Percentiles rank a stretch among this genome's conserved stretches.
Conservation (phyloP, 2,113 vertebrate species). For the Oreocharis arfaki region DNA sequence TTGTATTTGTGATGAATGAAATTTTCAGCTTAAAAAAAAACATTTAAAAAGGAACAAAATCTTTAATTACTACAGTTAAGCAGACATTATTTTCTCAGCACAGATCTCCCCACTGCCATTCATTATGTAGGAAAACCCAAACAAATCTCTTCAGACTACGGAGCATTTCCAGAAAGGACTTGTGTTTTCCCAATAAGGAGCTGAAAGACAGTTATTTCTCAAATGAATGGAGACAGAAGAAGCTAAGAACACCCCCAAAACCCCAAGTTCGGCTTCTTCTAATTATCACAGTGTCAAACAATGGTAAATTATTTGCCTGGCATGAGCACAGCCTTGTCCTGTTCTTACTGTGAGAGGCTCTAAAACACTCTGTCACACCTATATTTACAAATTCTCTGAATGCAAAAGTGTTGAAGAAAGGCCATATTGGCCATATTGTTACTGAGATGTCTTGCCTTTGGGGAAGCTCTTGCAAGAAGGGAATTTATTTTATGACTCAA, state of each 20-base stretch:
- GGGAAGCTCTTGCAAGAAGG: background rate
- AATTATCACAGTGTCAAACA: background rate
- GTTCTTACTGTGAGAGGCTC: background rate
- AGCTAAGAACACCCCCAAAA: background rate
- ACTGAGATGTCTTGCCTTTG: background rate
- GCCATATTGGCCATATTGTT: background rate
- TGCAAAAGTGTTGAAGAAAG: background rate
- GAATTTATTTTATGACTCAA: background rate
- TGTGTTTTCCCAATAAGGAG: background rate
- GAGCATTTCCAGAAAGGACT: background rate
- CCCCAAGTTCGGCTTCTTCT: background rate
- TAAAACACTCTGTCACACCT: background rate
- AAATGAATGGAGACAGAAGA: background rate
- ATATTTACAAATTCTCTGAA: background rate
- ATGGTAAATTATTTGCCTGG: background rate
- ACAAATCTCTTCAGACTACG: background rate
- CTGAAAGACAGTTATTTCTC: background rate
- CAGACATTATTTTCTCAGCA: background rate
- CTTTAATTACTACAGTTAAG: background rate
- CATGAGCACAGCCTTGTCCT: accelerated
- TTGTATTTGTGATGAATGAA: background rate
- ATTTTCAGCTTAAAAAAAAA: background rate
- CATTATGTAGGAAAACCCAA: background rate
- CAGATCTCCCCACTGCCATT: background rate
- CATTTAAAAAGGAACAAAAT: background rate